Base-by-base conservation (phyloP, 2,113 vertebrate species). In the Callaeas wilsoni region DNA sequence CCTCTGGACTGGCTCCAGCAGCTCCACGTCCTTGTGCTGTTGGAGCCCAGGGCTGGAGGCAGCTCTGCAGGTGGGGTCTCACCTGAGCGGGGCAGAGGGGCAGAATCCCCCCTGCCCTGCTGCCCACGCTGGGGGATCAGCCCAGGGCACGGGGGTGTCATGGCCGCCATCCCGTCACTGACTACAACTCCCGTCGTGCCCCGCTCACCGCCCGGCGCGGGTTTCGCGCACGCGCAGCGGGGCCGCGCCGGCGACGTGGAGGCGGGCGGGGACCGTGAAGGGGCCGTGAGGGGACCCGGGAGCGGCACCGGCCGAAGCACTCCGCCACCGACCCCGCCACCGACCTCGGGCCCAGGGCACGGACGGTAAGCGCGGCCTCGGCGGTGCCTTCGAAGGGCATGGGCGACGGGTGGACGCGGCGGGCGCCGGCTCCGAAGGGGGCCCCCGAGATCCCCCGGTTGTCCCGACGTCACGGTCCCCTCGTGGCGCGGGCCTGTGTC, bases 171-270 rank as follows among this genome's bases (percentile, higher is more conserved):
- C 15, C n/a, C 13, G 1, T 1, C 13, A 5, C 0, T 32, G 29
- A 88, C 76, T 57, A 44, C 76, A 73, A 23, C 18, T 81, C 76
- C 86, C 76, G 59, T 42, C 27, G 27, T 81, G 27, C 32, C 15
- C 8, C 18, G 27, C 50, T n/a, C 2, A 0, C 7, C 11, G 6
- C 13, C 6, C 4, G 4, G 3, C 3, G 9, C 9, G 4, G 7
- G 1, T 4, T 16, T 30, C 6, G 42, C 76, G 76, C 85, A 64
- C 4, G 85, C 85, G 76, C 76, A 35, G 21, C 26, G 21, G 7
- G 9, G 57, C 35, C 6, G 26, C 35, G 35, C 17, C 67, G 85
- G 50, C 85, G 85, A 88, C 85, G 85, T 88, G 85, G 85, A 88
- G 64, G 74, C 74, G 65, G 65, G 85, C 74, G 75, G 84, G 56